Conservation (phyloP, 2,113 vertebrate species). For the Boleophthalmus pectinirostris region DNA sequence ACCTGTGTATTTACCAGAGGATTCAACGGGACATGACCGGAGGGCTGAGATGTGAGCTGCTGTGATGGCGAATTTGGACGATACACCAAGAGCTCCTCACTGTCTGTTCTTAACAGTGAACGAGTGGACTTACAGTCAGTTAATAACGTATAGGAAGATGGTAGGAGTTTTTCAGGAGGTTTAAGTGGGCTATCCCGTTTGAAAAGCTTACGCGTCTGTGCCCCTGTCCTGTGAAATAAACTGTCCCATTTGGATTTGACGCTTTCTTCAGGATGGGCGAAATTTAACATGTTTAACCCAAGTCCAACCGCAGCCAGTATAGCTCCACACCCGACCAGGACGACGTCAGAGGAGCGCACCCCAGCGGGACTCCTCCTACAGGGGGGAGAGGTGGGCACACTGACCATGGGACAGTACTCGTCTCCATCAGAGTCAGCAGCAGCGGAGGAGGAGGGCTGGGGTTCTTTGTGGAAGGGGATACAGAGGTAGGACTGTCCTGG, state of each 20-base stretch:
- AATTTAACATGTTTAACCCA: conserved; percentile 85
- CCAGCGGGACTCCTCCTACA: conserved; percentile 82
- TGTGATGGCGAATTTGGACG: conserved; percentile 78
- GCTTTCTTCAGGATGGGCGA: conserved; percentile 82
- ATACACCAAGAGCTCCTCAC: conserved; percentile 88
- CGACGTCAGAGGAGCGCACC: conserved; percentile 85
- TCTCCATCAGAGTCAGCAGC: conserved; percentile 74
- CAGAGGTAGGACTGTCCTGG: conserved; percentile 93
- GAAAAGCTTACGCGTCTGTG: conserved; percentile 87
- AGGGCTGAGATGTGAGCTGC: conserved; percentile 70
- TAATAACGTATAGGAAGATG: conserved; percentile 86
- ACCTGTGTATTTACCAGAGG: conserved; percentile 91
- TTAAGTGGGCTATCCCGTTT: conserved; percentile 85
- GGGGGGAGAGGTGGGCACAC: conserved; percentile 81
- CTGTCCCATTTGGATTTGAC: conserved; percentile 88
- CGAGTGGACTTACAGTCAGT: conserved; percentile 96
- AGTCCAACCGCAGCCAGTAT: conserved; percentile 91
- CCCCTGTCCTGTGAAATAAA: conserved; percentile 87
- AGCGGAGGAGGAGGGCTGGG: conserved; percentile 35
- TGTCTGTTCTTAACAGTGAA: conserved; percentile 91
- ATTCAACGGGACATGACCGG: conserved; percentile 79
- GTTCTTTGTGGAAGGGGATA: conserved; percentile 89
- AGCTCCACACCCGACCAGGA: conserved; percentile 90
- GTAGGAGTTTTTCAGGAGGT: conserved; percentile 55
- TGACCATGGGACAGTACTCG: conserved; percentile 79